Evolutionary conservation across 1,140 invertebrate species (phyloP).

Genomic region (Thrips palmi): DNA sequence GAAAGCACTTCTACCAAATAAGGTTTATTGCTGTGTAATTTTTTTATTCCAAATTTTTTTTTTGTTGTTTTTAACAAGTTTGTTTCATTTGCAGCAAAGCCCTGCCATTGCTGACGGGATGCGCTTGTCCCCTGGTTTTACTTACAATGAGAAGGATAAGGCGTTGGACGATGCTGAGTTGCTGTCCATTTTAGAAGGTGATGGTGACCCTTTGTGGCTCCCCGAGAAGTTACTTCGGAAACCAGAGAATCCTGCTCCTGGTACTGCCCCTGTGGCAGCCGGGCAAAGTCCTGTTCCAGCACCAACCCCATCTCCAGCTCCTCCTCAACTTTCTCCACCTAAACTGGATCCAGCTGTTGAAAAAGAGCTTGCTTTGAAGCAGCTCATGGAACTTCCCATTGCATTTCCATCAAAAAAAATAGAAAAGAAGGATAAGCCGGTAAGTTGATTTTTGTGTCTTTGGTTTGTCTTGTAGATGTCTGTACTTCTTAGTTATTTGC

Average conservation of each 20-base stretch:
- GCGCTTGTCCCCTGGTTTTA: too few relatives aligned
- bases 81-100: too few relatives aligned
- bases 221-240: constrained; percentile 22
- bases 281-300: constrained; percentile 1
- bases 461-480: too few relatives aligned
- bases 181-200: constrained; percentile 28
- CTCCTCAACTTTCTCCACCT: constrained; percentile 9
- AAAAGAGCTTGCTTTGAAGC: constrained; percentile 30
- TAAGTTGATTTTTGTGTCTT: too few relatives aligned
- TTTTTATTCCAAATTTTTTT: too few relatives aligned
- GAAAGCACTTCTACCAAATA: too few relatives aligned
- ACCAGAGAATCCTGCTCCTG: constrained; percentile 16
- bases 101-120: too few relatives aligned
- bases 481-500: too few relatives aligned
- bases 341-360: constrained; percentile 26
- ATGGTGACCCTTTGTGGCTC: constrained; percentile 28
- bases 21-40: too few relatives aligned
- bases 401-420: constrained; percentile 18
- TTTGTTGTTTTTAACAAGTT: too few relatives aligned
- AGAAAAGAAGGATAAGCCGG: constrained; percentile 13
- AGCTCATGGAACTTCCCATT: constrained; percentile 26
- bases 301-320: constrained; percentile 7
- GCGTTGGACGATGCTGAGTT: constrained; percentile 25
- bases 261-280: neutral
- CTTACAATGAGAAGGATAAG: constrained; percentile 12